Evolutionary conservation across 2,797 vertebrate species (phyloP), one percentile per base, ranked within the genome.

Genomic region (Sphenodon punctatus): DNA sequence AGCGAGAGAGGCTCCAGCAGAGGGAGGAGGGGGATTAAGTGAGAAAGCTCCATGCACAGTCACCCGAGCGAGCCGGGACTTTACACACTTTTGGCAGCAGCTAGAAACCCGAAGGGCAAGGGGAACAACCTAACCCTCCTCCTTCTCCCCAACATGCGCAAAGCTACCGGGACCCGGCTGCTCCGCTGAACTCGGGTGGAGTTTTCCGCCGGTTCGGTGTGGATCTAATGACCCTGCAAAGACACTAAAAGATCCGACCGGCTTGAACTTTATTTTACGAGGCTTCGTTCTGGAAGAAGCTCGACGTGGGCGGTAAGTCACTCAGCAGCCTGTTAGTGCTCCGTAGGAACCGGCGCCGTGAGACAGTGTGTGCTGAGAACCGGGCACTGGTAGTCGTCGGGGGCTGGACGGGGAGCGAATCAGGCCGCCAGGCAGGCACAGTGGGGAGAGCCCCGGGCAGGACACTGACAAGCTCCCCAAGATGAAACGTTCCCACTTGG

Each of bases 141-240:
- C 75, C 27, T 60, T 71, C 39, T 20, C 75, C 71, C 59, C 84
- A 91, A 75, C 78, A 95, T 94, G 95, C 91, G 42, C 68, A 70
- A 77, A 38, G 84, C 85, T 63, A 63, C 88, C 51, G 78, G 85
- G 81, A 82, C 88, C 70, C 38, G 53, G 74, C 67, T 75, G 87
- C 75, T 88, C 60, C 67, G 82, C 84, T 85, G 79, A 81, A 23
- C 51, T 55, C 36, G 63, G 69, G 39, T 43, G 84, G 87, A 78
- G 67, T 48, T 45, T 45, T 58, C 58, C 68, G 84, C 86, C 80
- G 70, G 78, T 72, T 56, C 49, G 55, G 82, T 79, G 81, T 90
- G 95, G 94, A 95, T 93, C 83, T 94, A 89, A 90, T 88, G 94
- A 92, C 75, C 85, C 86, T 81, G 82, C 90, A 78, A 79, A 88